Evolutionary conservation across 2,797 vertebrate species (phyloP).

Genomic region (Passerculus sandwichensis): DNA sequence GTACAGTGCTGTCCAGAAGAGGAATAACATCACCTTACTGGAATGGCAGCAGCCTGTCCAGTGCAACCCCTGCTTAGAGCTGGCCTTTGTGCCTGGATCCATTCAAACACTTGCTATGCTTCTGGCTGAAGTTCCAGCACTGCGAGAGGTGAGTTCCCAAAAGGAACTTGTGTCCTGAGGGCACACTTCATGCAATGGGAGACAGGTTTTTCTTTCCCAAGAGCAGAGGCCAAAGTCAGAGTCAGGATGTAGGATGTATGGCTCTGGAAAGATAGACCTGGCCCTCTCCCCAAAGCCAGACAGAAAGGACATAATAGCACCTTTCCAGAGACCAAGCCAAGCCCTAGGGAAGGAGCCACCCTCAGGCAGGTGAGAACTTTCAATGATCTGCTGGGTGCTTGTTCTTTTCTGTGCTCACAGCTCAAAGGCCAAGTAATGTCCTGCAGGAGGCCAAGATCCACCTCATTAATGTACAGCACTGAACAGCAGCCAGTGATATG

Average conservation of each 20-base stretch:
- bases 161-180: neutral
- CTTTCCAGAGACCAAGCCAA: neutral
- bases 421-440: rapidly evolving
- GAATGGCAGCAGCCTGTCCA: neutral
- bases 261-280: neutral
- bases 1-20: neutral
- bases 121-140: neutral
- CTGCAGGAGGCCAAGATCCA: neutral
- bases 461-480: neutral
- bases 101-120: rapidly evolving
- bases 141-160: neutral
- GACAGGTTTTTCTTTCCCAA: neutral
- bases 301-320: neutral
- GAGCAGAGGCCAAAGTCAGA: neutral
- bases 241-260: neutral
- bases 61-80: neutral
- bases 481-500: neutral
- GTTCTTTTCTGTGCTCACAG: neutral
- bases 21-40: neutral
- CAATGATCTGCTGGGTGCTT: rapidly evolving
- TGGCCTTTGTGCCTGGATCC: neutral
- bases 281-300: neutral
- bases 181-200: neutral
- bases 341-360: neutral
- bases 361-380: neutral